phyloP scores from a whole-genome alignment of 2,113 vertebrate genomes.

The Hypocryptadius cinnamomeus region DNA sequence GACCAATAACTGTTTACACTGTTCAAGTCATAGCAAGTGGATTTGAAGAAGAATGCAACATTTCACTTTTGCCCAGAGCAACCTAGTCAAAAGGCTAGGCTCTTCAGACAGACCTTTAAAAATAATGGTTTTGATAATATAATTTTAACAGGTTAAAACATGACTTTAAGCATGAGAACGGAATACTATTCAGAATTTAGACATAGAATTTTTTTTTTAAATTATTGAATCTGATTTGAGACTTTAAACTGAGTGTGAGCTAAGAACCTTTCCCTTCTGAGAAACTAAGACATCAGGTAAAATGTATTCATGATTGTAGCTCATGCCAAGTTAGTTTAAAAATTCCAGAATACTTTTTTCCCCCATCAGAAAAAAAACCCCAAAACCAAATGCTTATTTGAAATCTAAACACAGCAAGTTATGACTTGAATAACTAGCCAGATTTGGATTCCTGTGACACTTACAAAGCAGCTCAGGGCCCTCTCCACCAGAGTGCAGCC shows the following conservation, averaged over 20 bases:
- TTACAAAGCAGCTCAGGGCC: background rate
- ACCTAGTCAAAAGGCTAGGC: background rate
- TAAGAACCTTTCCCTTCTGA: background rate
- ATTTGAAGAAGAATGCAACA: background rate
- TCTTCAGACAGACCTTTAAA: background rate
- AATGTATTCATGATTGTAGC: background rate
- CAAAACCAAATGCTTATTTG: background rate
- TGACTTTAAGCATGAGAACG: fast-evolving
- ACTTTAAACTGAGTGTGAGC: background rate
- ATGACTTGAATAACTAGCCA: background rate
- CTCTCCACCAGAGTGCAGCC: background rate
- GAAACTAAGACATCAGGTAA: background rate
- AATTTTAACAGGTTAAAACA: background rate
- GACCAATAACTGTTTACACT: background rate
- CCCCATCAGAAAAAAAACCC: background rate
- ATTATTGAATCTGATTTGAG: background rate
- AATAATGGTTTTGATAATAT: background rate
- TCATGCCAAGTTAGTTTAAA: background rate
- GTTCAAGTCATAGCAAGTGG: background rate
- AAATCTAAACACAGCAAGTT: background rate
- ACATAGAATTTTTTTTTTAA: background rate
- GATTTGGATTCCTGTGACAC: background rate
- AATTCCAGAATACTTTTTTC: background rate
- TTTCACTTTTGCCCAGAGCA: background rate
- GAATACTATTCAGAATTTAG: background rate